These are phyloP conservation scores for Lepidochitona cinerea DNA, from an alignment of 2,888 invertebrate genomes.

Conservation along the genomic window DNA sequence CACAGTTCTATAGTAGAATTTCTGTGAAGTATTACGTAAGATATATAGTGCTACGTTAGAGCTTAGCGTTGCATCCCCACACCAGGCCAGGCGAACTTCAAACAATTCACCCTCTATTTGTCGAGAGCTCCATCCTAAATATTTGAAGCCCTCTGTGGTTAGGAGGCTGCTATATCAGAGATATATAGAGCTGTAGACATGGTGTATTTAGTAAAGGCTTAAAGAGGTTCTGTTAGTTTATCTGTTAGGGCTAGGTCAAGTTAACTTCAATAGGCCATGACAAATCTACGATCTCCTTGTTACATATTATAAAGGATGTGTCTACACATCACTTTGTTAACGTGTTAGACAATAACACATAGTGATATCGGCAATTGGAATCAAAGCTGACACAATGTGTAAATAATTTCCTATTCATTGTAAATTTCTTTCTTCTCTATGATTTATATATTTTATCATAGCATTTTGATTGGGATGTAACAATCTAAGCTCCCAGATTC, in stretches of 20 bases:
- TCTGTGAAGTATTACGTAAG: neutral
- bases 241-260: neutral
- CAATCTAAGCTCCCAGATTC: too few species aligned
- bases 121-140: neutral
- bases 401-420: neutral
- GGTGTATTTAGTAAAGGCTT: neutral
- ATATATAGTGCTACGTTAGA: neutral
- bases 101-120: neutral
- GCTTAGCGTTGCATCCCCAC: too few species aligned
- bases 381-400: neutral
- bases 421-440: neutral
- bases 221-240: neutral
- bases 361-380: neutral
- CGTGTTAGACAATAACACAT: neutral
- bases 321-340: neutral
- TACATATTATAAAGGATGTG: neutral
- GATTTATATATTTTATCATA: slow-evolving; percentile 13
- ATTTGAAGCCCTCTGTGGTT: neutral
- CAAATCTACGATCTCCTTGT: neutral
- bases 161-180: too few species aligned
- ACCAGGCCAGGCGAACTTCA: neutral
- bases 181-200: too few species aligned
- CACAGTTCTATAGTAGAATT: too few species aligned
- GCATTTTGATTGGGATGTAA: too few species aligned
- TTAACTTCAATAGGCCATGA: neutral